Conservation (phyloP, 1,140 invertebrate genomes). For the Cepaea nemoralis region DNA sequence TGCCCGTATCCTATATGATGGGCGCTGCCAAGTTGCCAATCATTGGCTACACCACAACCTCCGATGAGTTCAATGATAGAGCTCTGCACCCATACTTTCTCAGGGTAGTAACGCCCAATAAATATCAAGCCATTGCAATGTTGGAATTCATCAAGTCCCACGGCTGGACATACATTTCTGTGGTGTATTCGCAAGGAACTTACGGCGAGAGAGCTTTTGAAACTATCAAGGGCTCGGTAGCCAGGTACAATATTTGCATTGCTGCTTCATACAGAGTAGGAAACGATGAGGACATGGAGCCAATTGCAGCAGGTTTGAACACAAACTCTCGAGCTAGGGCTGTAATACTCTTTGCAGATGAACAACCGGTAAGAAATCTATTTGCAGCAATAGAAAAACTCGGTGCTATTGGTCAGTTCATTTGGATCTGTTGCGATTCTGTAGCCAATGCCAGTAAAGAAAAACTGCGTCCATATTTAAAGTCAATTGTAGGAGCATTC, state of each 20-base stretch:
- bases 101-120: constrained; percentile 51
- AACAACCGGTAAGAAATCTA: background rate
- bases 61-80: constrained; percentile 48
- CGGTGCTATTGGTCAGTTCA: constrained; percentile 22
- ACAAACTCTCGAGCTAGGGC: background rate
- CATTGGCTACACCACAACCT: constrained; percentile 47
- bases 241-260: background rate
- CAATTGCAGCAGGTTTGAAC: background rate
- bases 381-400: background rate
- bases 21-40: constrained; percentile 79
- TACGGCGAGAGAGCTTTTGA: constrained; percentile 75
- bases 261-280: background rate
- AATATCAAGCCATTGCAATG: constrained; percentile 78
- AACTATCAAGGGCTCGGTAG: background rate
- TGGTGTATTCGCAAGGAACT: constrained; percentile 79
- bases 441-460: background rate
- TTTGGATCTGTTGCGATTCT: constrained; percentile 9
- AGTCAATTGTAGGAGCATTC: background rate
- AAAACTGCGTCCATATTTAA: background rate
- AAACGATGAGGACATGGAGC: background rate
- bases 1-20: constrained; percentile 76
- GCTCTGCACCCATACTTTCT: constrained; percentile 51
- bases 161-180: constrained; percentile 81
- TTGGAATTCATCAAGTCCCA: constrained; percentile 77
- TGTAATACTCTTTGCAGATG: background rate